Base-by-base conservation (phyloP, 2,113 vertebrate species). In the Gymnocephalus cernua region DNA sequence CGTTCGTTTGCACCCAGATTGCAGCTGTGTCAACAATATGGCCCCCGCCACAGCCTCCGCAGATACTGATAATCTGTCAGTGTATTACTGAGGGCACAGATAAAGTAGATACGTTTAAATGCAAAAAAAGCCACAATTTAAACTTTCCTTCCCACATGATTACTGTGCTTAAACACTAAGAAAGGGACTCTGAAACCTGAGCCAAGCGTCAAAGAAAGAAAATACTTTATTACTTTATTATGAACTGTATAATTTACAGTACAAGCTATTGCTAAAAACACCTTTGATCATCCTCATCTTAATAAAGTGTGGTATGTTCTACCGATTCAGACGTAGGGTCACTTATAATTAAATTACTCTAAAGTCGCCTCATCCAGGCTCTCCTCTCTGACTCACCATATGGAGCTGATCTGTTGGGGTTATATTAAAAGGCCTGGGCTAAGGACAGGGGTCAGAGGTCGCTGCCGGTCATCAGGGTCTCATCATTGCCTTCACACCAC, bases 1-100 rank as follows among this genome's bases (percentile, higher is more conserved):
- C 29, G 50, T 68, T 82, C 10, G 80, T 86, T 89, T 73, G 86
- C 73, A 79, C 83, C 88, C 90, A 75, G 54, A 15, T 41, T 76
- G 89, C 92, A 94, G 92, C 92, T 93, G 93, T 89, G 93, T 93
- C 91, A 94, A 93, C 88, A 93, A 0, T 53, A 11, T 2, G 32
- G 73, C 63, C 67, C 51, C 58, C 21, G 38, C 35, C 66, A 47
- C 23, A 19, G 29, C 9, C 63, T 61, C 72, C 5, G 18, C 71
- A 51, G 41, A 70, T 25, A 69, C 77, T 78, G 83, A 83, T 86
- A 80, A 88, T 74, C 45, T 25, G 45, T 23, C 38, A 27, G 48
- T 72, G 54, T 18, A 6, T 68, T 7, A 54, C 70, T 4, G 69
- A 62, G 63, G 54, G 15, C 19, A 32, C 25, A 85, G 58, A 80